Evolutionary conservation across 2,113 vertebrate genomes (phyloP), one percentile per base, ranked within the genome.

Genomic region (Sturnus vulgaris): DNA sequence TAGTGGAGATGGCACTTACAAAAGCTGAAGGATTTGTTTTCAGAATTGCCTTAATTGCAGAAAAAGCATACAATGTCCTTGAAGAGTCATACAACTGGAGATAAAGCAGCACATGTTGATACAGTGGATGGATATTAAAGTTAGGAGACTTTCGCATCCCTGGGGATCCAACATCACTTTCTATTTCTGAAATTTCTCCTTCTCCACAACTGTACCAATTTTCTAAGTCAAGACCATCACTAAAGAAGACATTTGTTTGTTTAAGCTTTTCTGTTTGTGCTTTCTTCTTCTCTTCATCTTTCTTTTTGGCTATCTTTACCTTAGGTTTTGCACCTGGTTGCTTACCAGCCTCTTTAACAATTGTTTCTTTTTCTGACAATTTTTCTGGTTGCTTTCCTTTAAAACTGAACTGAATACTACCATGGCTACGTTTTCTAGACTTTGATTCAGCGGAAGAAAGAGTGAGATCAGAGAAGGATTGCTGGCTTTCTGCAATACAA

Each of bases 131-230:
- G 93, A 99, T 98, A 89, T 99, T 99, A 73, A 99, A 99, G 69
- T 92, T 98, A 11, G 98, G 98, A 73, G 99, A 98, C 24, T 98
- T 98, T 30, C 93, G 97, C 59, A 97, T 98, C 17, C 98, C 98
- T 24, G 99, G 99, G 12, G 99, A 99, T 14, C 99, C 99, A 7
- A 98, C 95, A 73, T 99, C 99, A 71, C 99, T 99, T 95, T 99
- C 99, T 50, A 99, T 99, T 97, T 99, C 99, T 12, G 99, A 99
- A 73, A 99, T 99, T 88, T 99, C 99, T 8, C 99, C 99, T 90
- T 99, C 99, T 55, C 99, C 99, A 80, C 99, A 99, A 96, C 99
- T 99, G 91, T 99, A 99, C 99, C 99, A 99, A 92, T 99, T 99
- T 95, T 99, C 99, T 78, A 99, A 98, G 95, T 99, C 99, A 83